A percentile compares a stretch with the other conserved stretches of the same genome.
Conservation (phyloP, 1,140 invertebrate species). For the Euborellia annulipes region DNA sequence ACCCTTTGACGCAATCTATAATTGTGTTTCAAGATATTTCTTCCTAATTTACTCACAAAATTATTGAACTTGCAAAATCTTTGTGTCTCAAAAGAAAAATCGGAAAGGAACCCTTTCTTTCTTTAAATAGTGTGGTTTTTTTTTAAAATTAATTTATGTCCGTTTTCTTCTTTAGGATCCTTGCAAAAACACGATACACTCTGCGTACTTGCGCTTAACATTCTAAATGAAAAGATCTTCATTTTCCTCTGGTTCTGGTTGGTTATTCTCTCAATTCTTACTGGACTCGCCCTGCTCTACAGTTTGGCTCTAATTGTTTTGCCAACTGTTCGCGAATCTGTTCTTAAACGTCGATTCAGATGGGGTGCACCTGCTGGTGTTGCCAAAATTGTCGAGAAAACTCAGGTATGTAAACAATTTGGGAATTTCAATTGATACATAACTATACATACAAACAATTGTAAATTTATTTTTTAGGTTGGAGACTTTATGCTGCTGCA, state of each 20-base stretch:
- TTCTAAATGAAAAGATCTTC: slow-evolving; percentile 87
- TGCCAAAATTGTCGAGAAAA: slow-evolving; percentile 51
- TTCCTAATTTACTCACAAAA: no score
- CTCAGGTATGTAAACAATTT: slow-evolving; percentile 40
- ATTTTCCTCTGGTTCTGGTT: slow-evolving; percentile 86
- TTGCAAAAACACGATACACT: slow-evolving; percentile 69
- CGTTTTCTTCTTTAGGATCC: slow-evolving; percentile 40
- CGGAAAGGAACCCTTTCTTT: no score
- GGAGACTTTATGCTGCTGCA: slow-evolving; percentile 73
- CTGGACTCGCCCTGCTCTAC: slow-evolving; percentile 62
- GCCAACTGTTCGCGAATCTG: slow-evolving; percentile 61
- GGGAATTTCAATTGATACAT: no score
- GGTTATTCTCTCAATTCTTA: slow-evolving; percentile 59
- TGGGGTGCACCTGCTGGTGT: slow-evolving; percentile 53
- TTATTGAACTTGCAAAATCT: no score
- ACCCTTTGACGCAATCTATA: no score
- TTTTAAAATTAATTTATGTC: no score
- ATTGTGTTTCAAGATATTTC: no score
- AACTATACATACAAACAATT: not conserved
- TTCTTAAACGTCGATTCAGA: slow-evolving; percentile 58
- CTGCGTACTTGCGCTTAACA: slow-evolving; percentile 76
- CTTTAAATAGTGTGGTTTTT: no score
- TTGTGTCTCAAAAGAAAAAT: no score
- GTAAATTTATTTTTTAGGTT: slow-evolving; percentile 35
- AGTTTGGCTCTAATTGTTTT: slow-evolving; percentile 60